phyloP scores from a whole-genome alignment of 2,888 invertebrate genomes.

The Eristalis intricaria region DNA sequence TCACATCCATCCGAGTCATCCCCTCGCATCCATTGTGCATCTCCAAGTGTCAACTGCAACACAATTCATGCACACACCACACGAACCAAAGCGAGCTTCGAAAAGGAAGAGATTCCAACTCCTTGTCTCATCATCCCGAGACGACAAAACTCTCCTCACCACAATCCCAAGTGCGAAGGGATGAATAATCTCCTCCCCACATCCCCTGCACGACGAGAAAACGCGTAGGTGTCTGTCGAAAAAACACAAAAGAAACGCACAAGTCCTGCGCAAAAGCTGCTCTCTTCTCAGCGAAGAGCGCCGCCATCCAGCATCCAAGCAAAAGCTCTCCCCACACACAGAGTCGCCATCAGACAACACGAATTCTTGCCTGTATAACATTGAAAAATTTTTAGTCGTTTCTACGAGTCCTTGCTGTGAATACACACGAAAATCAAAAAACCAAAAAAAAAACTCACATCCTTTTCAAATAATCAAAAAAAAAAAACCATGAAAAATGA shows the following conservation, averaged over 20 bases:
- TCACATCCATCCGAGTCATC: not conserved
- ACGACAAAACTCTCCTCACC: conserved; percentile 16
- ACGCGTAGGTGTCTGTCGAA: conserved; percentile 56
- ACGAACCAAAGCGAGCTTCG: not conserved
- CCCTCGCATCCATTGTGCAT: conserved; percentile 25
- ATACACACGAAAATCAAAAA: conserved; percentile 42
- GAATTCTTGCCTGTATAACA: conserved; percentile 52
- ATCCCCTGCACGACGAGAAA: conserved; percentile 4
- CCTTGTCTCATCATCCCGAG: not conserved
- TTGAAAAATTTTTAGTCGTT: conserved; percentile 57
- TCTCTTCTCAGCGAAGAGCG: conserved; percentile 45
- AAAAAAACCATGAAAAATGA: not conserved
- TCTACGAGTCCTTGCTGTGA: conserved; percentile 60
- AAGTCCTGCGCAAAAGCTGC: conserved; percentile 56
- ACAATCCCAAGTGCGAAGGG: not conserved
- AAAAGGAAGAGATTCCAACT: conserved; percentile 9
- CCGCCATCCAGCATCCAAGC: conserved; percentile 19
- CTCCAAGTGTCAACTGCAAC: conserved; percentile 50
- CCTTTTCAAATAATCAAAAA: not conserved
- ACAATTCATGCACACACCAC: not conserved
- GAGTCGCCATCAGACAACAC: conserved; percentile 6
- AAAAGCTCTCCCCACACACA: conserved; percentile 31
- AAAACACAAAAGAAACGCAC: conserved; percentile 9
- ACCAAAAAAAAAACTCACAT: not conserved
- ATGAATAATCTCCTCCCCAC: conserved; percentile 34